phyloP scores from a whole-genome alignment of 2,888 invertebrate species.

The Siphlonurus alternatus region DNA sequence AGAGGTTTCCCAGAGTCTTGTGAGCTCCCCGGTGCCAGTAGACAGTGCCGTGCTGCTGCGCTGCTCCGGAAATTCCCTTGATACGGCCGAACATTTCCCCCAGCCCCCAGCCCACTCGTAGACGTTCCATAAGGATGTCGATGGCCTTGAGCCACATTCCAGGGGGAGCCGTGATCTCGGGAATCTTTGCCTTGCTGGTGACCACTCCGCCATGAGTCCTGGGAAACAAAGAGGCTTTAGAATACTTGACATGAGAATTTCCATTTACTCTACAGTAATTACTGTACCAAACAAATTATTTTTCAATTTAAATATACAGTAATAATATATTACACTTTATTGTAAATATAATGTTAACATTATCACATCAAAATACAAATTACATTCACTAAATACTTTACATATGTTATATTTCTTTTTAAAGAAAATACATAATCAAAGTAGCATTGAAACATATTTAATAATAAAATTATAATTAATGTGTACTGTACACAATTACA shows the following conservation, averaged over 20 bases:
- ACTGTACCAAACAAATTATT: background rate
- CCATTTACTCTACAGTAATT: background rate
- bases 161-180: constrained; percentile 59
- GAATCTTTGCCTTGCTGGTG: constrained; percentile 31
- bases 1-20: constrained; percentile 41
- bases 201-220: constrained; percentile 46
- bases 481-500: too few species aligned
- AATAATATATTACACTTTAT: constrained; percentile 9
- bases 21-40: constrained; percentile 78
- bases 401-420: too few species aligned
- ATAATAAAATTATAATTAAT: too few species aligned
- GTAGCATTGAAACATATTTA: too few species aligned
- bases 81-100: constrained; percentile 72
- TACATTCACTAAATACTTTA: too few species aligned
- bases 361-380: too few species aligned
- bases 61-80: constrained; percentile 76
- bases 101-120: constrained; percentile 40
- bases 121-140: constrained; percentile 73
- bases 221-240: too few species aligned
- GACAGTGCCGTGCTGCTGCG: constrained; percentile 96
- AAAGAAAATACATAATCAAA: too few species aligned
- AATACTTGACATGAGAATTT: background rate
- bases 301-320: background rate
- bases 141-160: constrained; percentile 92
- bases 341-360: constrained; percentile 7